These are phyloP conservation scores for Heliopora coerulea DNA, from an alignment of 92 coral and sea anemone species.

Conservation along the genomic window DNA sequence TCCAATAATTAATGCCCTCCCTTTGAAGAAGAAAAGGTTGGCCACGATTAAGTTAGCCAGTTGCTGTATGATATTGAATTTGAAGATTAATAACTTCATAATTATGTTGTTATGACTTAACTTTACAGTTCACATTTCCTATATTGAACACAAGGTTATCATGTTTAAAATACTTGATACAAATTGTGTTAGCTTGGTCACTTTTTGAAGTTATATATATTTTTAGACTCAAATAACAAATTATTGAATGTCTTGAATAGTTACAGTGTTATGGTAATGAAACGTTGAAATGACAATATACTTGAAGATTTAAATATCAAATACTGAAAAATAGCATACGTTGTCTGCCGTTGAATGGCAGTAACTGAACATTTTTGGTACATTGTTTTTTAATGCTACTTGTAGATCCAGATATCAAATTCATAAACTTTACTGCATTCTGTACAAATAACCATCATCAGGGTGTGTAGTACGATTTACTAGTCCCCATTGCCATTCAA, in stretches of 20 bases:
- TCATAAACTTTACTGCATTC: too few species aligned
- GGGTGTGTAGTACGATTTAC: constrained; percentile 35
- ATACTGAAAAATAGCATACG: too few species aligned
- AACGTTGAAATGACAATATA: constrained; percentile 16
- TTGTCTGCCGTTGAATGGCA: too few species aligned
- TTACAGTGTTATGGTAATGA: too few species aligned
- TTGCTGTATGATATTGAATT: constrained; percentile 41
- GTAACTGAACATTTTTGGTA: too few species aligned
- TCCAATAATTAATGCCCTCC: constrained; percentile 39
- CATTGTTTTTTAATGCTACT: too few species aligned
- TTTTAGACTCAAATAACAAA: not conserved
- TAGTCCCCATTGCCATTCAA: constrained; percentile 45
- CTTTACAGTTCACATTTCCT: constrained; percentile 17
- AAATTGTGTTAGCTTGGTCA: too few species aligned
- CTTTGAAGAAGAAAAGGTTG: constrained; percentile 27
- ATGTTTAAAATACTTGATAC: not conserved
- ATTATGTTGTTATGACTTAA: not conserved
- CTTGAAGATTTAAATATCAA: not conserved
- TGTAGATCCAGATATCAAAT: too few species aligned
- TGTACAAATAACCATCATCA: not conserved
- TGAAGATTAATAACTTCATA: constrained; percentile 18
- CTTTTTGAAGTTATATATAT: not conserved
- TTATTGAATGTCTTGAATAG: not conserved
- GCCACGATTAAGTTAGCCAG: constrained; percentile 44
- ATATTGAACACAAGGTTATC: constrained; percentile 2